These are phyloP conservation scores for Hapalemur alaotrensis DNA, from an alignment of 2,797 vertebrate genomes.

Conservation along the genomic window DNA sequence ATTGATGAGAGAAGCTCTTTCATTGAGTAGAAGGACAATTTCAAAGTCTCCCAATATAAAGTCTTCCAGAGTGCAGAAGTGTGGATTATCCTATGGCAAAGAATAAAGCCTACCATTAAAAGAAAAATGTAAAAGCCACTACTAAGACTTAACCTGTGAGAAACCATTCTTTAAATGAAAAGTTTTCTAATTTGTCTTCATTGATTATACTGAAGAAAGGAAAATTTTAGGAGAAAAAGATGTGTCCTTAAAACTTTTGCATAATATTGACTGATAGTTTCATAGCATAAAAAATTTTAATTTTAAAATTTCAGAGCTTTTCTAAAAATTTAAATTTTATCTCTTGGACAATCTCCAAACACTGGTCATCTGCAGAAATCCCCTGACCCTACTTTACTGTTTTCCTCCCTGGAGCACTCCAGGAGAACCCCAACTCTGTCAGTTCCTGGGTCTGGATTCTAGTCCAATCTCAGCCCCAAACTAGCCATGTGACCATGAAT, in stretches of 20 bases:
- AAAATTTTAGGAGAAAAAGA: background rate
- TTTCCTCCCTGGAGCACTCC: background rate
- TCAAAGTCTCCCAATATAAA: background rate
- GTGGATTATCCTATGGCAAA: background rate
- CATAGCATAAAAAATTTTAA: background rate
- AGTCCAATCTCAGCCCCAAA: background rate
- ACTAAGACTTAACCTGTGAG: background rate
- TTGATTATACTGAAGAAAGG: background rate
- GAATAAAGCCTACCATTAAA: background rate
- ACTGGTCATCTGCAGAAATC: background rate
- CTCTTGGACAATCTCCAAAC: background rate
- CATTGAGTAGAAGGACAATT: background rate
- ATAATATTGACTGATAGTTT: background rate
- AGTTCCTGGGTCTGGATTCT: background rate
- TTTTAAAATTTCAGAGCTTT: background rate
- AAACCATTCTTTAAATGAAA: background rate
- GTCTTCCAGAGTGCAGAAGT: background rate
- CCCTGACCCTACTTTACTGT: background rate
- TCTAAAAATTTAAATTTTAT: background rate
- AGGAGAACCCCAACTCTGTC: background rate
- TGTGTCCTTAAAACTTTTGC: background rate
- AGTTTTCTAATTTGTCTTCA: background rate
- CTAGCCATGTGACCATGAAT: background rate
- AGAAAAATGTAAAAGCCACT: background rate
- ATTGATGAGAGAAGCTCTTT: conserved; percentile 24